Conservation (phyloP, 1,140 invertebrate species). For the Drosophila lowei region DNA sequence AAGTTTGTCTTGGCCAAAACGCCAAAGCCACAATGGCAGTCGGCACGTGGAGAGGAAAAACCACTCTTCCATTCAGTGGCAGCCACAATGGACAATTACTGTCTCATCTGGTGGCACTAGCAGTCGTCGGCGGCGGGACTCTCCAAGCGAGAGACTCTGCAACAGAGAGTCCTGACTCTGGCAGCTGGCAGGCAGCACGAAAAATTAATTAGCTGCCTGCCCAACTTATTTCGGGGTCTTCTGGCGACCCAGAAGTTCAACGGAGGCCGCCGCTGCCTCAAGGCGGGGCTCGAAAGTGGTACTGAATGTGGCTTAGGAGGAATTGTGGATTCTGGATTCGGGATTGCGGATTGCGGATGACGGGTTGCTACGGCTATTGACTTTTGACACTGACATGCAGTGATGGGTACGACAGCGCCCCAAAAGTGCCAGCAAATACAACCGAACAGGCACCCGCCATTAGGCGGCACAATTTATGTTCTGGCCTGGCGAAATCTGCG, state of each 20-base stretch:
- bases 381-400: slow-evolving; percentile 46
- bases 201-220: slow-evolving; percentile 60
- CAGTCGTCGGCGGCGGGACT: background rate
- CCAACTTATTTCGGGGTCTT: slow-evolving; percentile 26
- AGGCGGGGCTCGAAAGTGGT: slow-evolving; percentile 6
- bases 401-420: slow-evolving; percentile 11
- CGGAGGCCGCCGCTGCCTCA: background rate
- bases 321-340: slow-evolving; percentile 12
- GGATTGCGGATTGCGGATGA: slow-evolving; percentile 14
- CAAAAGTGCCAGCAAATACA: slow-evolving; percentile 8
- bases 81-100: slow-evolving; percentile 58
- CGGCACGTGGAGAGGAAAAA: slow-evolving; percentile 19
- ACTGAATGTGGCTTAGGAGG: background rate
- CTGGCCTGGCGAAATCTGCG: slow-evolving; percentile 11
- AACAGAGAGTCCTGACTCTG: slow-evolving; percentile 15
- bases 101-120: slow-evolving; percentile 38
- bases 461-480: slow-evolving; percentile 43
- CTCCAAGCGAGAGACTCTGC: background rate
- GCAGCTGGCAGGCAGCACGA: slow-evolving; percentile 24
- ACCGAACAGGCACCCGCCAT: slow-evolving; percentile 20
- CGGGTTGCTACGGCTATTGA: slow-evolving; percentile 46
- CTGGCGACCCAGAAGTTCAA: slow-evolving; percentile 40
- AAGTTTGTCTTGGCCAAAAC: slow-evolving; percentile 24
- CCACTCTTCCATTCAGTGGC: no score
- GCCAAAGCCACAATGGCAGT: slow-evolving; percentile 31